Base-by-base conservation (phyloP, 2,888 invertebrate species). In the Megaustenia siamemsis region DNA sequence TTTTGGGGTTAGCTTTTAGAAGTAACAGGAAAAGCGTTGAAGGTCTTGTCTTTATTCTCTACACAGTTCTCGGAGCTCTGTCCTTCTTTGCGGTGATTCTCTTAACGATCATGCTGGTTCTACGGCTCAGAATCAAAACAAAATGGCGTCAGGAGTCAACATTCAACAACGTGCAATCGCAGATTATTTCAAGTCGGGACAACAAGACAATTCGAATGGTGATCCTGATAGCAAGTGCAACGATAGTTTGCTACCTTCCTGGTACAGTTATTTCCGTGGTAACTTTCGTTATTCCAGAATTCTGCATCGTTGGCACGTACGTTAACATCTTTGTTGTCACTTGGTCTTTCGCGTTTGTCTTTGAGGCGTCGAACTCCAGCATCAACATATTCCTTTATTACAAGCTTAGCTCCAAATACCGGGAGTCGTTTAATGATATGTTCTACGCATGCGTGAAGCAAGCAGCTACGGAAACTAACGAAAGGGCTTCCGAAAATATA, bases 381-480 rank as follows among this genome's bases (percentile, higher is more conserved):
- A 40, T 81, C n/a, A 81, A 69, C 68, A 68, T 81, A 0, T 68
- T 81, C 38, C 8, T 81, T 49, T 81, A 81, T 38, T 81, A 81
- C 81, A 81, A 49, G 4, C 28, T 81, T n/a, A 81, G 81, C 40
- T 53, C 68, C 38, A 68, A 40, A 38, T 81, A 69, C 40, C 66
- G 81, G 1, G 21, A 79, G 12, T 45, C 66, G 2, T 79, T 79
- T n/a, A 63, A 79, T 21, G 1, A 79, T 18, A 4, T 77, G n/a
- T 77, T 60, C n/a, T 35, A 38, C n/a, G 40, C 8, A 8, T 60
- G 56, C 15, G 10, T 38, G 24, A 56, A 35, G n/a, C 8, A 56
- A 28, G 38, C 24, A 1, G 1, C 40, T 15, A 60, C 24, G 24
- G 38, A 38, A 10, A 3, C 49, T 43, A 49, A 4, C 5, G 73